These are phyloP conservation scores for Heterohyrax brucei DNA, from an alignment of 2,797 vertebrate species.

Conservation along the genomic window DNA sequence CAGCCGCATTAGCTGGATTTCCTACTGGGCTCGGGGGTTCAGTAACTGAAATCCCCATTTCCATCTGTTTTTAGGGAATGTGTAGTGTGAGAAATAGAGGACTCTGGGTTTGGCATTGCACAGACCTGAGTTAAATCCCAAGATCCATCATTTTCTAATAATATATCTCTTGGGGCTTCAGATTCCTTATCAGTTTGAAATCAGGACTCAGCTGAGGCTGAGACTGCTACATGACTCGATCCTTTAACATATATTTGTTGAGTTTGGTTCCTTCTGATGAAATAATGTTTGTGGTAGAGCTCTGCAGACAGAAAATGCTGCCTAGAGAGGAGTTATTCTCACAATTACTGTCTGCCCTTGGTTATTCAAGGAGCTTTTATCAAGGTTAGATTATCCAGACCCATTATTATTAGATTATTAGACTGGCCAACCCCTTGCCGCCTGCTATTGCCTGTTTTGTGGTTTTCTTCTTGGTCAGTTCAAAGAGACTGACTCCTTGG, in stretches of 20 bases:
- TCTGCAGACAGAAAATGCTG: not conserved
- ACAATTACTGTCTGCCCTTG: not conserved
- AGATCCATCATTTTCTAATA: not conserved
- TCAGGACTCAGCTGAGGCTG: not conserved
- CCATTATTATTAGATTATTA: constrained; percentile 29
- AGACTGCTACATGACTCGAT: not conserved
- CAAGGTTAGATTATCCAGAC: constrained; percentile 51
- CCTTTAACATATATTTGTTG: not conserved
- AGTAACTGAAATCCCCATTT: not conserved
- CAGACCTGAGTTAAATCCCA: not conserved
- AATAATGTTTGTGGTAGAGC: not conserved
- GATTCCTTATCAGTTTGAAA: not conserved
- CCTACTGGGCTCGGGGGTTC: not conserved
- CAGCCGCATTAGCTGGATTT: not conserved
- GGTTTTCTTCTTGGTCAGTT: constrained; percentile 50
- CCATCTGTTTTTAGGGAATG: not conserved
- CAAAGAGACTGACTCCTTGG: constrained; percentile 49
- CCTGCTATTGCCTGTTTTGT: not conserved
- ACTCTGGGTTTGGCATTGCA: not conserved
- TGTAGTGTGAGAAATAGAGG: not conserved
- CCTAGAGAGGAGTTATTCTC: not conserved
- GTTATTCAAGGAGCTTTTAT: constrained; percentile 38
- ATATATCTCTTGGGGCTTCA: not conserved
- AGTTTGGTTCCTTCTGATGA: not conserved
- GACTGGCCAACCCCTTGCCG: not conserved